Base-by-base conservation (phyloP, 1,140 invertebrate genomes). In the Listronotus bonariensis region DNA sequence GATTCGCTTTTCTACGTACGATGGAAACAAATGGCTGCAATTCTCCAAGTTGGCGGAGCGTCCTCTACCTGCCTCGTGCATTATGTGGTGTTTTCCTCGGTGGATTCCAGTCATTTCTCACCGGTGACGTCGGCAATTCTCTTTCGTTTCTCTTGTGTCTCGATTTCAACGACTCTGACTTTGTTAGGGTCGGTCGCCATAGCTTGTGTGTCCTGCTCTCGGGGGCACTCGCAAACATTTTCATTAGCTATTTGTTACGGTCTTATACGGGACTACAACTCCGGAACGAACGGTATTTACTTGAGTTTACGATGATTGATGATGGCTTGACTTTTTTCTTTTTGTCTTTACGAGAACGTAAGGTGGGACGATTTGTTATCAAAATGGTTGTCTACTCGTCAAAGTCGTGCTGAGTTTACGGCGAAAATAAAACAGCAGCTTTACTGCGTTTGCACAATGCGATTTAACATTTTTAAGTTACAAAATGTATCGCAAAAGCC, bases 181-280 rank as follows among this genome's bases (percentile, higher is more conserved):
- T 76, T 74, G 68, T 76, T 74, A 72, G 54, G 67, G 65, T 62
- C 48, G 61, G 17, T 42, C 38, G 41, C 48, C 34, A 26, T 49
- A 31, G 48, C 38, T 45, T 31, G 53, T 55, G 52, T 64, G 61
- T 64, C 61, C 61, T 65, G 54, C 45, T 65, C 53, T 65, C 34
- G 18, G 52, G 41, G 53, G 61, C 31, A 57, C 62, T 74, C 71
- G 67, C 65, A 68, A 75, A 75, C 73, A 75, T 75, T 75, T 75
- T 75, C 73, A 75, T 75, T 75, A 73, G 73, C 73, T 73, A 75
- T 75, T 75, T 75, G 73, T 75, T 75, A 75, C 69, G 56, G 73
- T 63, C 61, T 65, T 67, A 67, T 67, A 60, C 40, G 49, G 57
- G 57, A 51, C 64, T 66, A 66, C 57, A 53, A 54, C 40, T 53